These are phyloP conservation scores for Falco columbarius DNA, from an alignment of 2,797 vertebrate genomes.

Conservation along the genomic window DNA sequence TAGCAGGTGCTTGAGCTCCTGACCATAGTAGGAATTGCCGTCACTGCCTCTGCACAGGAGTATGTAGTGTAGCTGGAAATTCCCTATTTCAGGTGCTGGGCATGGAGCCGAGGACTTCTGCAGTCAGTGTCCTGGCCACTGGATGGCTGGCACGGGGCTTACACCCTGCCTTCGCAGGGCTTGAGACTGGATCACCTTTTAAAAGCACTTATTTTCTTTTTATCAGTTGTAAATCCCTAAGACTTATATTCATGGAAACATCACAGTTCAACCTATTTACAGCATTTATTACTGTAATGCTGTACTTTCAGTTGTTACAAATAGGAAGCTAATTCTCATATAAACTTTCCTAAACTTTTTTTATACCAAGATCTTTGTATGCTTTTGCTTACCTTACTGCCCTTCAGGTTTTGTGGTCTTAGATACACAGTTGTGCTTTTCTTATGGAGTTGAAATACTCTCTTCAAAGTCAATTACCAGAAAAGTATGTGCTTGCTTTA, in stretches of 20 bases:
- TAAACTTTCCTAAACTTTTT: background rate
- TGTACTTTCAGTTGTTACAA: background rate
- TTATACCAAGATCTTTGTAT: background rate
- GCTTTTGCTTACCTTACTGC: background rate
- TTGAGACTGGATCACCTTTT: background rate
- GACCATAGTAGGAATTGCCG: background rate
- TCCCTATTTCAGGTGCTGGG: background rate
- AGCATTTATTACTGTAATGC: background rate
- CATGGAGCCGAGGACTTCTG: background rate
- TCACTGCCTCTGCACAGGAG: background rate
- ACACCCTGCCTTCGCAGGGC: background rate
- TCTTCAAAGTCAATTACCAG: background rate
- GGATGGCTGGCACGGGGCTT: background rate
- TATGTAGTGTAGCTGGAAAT: background rate
- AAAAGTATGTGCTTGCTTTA: background rate
- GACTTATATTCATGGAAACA: background rate
- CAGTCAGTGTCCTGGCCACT: accelerated
- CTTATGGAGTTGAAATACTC: background rate
- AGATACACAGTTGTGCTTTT: background rate
- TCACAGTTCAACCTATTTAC: background rate
- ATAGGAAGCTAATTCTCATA: background rate
- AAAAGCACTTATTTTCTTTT: background rate
- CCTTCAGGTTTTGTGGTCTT: background rate
- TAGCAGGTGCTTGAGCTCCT: background rate
- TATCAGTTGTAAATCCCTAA: background rate